Conservation (phyloP, 2,888 invertebrate genomes). For the Drosophila tripunctata region DNA sequence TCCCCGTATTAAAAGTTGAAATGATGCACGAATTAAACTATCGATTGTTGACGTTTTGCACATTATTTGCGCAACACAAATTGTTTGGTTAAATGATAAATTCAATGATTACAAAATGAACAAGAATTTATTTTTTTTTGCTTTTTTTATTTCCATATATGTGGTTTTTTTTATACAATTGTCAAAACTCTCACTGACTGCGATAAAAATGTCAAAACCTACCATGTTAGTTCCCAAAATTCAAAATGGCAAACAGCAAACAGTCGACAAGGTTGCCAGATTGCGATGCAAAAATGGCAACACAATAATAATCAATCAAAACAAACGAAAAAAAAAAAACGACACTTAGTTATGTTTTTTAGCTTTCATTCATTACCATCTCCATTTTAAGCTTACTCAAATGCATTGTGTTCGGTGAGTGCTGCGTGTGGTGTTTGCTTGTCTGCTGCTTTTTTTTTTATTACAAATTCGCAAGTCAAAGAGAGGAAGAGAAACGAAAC, state of each 20-base stretch:
- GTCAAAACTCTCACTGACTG: slow-evolving; percentile 40
- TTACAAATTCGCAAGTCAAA: slow-evolving; percentile 47
- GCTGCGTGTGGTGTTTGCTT: slow-evolving; percentile 28
- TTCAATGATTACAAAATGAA: slow-evolving; percentile 46
- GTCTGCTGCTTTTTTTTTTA: slow-evolving; percentile 35
- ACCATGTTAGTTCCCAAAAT: slow-evolving; percentile 16
- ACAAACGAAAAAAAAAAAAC: slow-evolving; percentile 1
- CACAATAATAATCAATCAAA: not conserved
- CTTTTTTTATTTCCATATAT: too few species aligned
- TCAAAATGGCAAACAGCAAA: not conserved
- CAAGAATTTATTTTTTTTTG: slow-evolving; percentile 48
- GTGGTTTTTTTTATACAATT: slow-evolving; percentile 39
- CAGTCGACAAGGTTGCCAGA: slow-evolving; percentile 41
- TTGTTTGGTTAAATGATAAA: slow-evolving; percentile 32
- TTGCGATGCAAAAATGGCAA: slow-evolving; percentile 6
- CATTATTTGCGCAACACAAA: slow-evolving; percentile 28
- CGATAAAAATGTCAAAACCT: slow-evolving; percentile 32
- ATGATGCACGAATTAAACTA: slow-evolving; percentile 36
- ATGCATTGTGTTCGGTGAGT: slow-evolving; percentile 15
- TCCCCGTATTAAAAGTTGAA: slow-evolving; percentile 40
- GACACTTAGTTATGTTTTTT: slow-evolving; percentile 43
- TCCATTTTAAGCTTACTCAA: slow-evolving; percentile 32
- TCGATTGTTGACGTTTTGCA: slow-evolving; percentile 31
- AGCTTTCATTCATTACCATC: slow-evolving; percentile 56
- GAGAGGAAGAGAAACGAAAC: too few species aligned